Base-by-base conservation (phyloP, 2,888 invertebrate species). In the Andrena flavipes region DNA sequence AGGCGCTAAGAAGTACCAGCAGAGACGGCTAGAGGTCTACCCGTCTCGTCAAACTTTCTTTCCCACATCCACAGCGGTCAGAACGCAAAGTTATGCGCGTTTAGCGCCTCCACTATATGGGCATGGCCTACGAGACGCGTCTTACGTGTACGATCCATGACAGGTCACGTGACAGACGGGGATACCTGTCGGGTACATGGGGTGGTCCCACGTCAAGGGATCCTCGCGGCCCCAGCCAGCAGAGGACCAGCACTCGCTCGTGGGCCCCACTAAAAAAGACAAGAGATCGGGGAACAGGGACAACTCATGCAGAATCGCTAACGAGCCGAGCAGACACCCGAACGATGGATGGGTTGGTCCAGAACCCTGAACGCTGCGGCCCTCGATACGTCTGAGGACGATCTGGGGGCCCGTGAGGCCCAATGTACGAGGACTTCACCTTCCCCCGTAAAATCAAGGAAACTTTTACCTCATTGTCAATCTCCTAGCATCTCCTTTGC, bases 221-320 rank as follows among this genome's bases (percentile, higher is more conserved):
- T 71, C 71, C 83, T 56, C 72, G 69, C 63, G 82, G 76, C 59
- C 42, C 84, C 63, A 60, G 70, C 74, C 56, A 63, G 49, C 42
- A n/a, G 72, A 60, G 76, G 60, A 29, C 69, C 64, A 62, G 77
- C 42, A 42, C 56, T 70, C 81, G 48, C 82, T 76, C 82, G 83
- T 81, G 80, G 82, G 85, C 42, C 42, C 89, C 88, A 81, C 80
- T 85, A 87, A 90, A 89, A 89, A 88, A 88, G 85, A 84, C 86
- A 80, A 88, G 85, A 85, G 89, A 88, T 84, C 84, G 82, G 72
- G 81, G 84, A 89, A 88, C 90, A 89, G 87, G 87, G 89, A 90
- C 90, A 91, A 92, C 91, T 91, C 91, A 91, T 90, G 91, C 87
- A 87, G 92, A 92, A 92, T 92, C 91, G 91, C 91, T 92, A 92